Conservation (phyloP, 2,113 vertebrate species). For the Elachura formosa region DNA sequence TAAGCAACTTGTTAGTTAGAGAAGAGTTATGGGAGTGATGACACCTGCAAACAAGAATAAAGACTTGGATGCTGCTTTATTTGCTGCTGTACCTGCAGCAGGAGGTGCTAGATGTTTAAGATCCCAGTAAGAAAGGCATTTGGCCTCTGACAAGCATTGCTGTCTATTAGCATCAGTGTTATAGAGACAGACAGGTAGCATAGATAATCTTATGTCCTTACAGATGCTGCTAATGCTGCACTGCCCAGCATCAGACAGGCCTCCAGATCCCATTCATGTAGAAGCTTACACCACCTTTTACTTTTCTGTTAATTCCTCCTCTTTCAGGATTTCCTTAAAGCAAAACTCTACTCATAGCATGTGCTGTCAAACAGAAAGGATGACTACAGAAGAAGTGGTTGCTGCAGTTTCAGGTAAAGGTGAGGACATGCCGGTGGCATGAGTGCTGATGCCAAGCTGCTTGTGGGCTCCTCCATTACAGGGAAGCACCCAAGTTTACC, state of each 20-base stretch:
- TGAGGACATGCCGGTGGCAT: background rate
- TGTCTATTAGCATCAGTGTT: background rate
- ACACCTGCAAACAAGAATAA: background rate
- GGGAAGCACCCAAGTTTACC: background rate
- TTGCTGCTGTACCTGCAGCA: background rate
- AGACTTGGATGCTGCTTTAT: background rate
- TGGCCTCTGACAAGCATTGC: background rate
- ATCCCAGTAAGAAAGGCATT: background rate
- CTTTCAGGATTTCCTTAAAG: background rate
- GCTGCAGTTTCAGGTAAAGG: background rate
- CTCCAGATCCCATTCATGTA: background rate
- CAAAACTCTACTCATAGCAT: background rate
- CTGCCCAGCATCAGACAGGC: background rate
- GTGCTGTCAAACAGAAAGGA: background rate
- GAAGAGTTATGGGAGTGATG: background rate
- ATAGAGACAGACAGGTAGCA: background rate
- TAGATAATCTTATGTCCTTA: background rate
- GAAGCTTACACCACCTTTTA: background rate
- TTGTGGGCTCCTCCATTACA: rapidly evolving
- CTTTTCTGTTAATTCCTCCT: background rate
- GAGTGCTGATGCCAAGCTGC: rapidly evolving
- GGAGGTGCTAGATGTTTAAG: background rate
- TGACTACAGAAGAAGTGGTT: background rate
- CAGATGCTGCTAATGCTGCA: background rate
- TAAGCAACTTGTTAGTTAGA: background rate